phyloP scores from a whole-genome alignment of 2,888 invertebrate species.

The Ectemnius cavifrons region DNA sequence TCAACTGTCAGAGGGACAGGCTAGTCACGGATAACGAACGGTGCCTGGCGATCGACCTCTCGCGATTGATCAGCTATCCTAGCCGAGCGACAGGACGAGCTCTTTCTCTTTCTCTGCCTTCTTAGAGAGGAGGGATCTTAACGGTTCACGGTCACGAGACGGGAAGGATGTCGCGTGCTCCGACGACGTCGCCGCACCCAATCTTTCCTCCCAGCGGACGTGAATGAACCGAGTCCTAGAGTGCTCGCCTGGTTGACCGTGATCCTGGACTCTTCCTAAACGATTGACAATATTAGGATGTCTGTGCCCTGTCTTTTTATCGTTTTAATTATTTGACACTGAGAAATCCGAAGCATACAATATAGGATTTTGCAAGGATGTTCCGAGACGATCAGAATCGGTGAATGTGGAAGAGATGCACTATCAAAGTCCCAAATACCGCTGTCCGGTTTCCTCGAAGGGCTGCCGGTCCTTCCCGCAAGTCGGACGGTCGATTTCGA shows the following conservation, averaged over 20 bases:
- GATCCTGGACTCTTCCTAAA: constrained; percentile 46
- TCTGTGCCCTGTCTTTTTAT: constrained; percentile 4
- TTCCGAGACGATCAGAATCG: background rate
- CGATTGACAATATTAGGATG: constrained; percentile 44
- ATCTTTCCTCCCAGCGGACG: constrained; percentile 25
- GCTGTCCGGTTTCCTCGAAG: constrained; percentile 8
- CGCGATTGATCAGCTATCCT: constrained; percentile 43
- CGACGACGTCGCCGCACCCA: constrained; percentile 40
- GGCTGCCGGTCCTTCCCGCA: constrained; percentile 44
- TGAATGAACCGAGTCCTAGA: constrained; percentile 45
- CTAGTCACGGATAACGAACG: constrained; percentile 30
- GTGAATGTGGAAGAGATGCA: constrained; percentile 27
- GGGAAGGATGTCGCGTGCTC: constrained; percentile 51
- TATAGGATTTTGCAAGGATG: background rate
- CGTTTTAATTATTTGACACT: no score
- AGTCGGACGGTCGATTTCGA: constrained; percentile 54
- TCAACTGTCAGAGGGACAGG: background rate
- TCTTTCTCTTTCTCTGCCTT: background rate
- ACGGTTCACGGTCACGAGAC: constrained; percentile 57
- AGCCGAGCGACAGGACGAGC: constrained; percentile 34
- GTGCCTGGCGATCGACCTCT: constrained; percentile 25
- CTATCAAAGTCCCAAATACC: background rate
- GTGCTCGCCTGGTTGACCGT: constrained; percentile 10
- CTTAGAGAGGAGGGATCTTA: constrained; percentile 35
- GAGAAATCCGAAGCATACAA: background rate